phyloP scores from a whole-genome alignment of 2,888 invertebrate genomes.

The Drosophila helvetica region DNA sequence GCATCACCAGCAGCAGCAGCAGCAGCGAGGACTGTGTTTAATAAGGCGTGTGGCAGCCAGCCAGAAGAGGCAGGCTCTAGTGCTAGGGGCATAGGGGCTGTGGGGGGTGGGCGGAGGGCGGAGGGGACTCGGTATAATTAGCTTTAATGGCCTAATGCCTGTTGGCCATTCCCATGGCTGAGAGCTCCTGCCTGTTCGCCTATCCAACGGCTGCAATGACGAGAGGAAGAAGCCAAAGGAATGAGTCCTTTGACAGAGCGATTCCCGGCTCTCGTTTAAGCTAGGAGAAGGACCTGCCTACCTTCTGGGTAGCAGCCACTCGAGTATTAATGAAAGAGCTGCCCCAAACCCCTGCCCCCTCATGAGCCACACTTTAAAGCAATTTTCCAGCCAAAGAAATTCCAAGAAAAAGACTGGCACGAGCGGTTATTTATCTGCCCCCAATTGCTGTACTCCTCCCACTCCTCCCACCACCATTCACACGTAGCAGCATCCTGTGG shows the following conservation, averaged over 20 bases:
- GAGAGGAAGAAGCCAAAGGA: background rate
- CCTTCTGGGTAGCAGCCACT: constrained; percentile 16
- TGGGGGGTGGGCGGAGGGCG: too few species aligned
- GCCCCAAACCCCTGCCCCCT: background rate
- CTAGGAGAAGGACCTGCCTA: background rate
- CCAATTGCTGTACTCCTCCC: constrained; percentile 55
- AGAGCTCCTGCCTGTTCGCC: constrained; percentile 7
- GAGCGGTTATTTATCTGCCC: constrained; percentile 68
- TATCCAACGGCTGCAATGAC: background rate
- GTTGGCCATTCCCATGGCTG: constrained; percentile 21
- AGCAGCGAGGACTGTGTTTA: constrained; percentile 48
- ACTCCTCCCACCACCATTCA: constrained; percentile 56
- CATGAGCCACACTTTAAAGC: constrained; percentile 56
- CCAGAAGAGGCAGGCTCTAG: constrained; percentile 1
- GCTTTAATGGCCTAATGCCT: constrained; percentile 69
- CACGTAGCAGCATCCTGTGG: constrained; percentile 39
- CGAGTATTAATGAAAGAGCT: constrained; percentile 47
- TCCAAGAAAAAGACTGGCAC: constrained; percentile 49
- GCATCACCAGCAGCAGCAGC: constrained; percentile 33
- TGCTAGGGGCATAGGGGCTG: constrained; percentile 4
- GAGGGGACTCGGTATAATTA: constrained; percentile 58
- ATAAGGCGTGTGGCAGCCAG: constrained; percentile 49
- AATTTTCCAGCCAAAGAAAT: constrained; percentile 51
- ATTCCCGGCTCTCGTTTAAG: background rate
- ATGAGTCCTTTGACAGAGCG: background rate